These are phyloP conservation scores for Temnothorax ravouxi DNA, from an alignment of 2,888 invertebrate genomes.

Conservation along the genomic window DNA sequence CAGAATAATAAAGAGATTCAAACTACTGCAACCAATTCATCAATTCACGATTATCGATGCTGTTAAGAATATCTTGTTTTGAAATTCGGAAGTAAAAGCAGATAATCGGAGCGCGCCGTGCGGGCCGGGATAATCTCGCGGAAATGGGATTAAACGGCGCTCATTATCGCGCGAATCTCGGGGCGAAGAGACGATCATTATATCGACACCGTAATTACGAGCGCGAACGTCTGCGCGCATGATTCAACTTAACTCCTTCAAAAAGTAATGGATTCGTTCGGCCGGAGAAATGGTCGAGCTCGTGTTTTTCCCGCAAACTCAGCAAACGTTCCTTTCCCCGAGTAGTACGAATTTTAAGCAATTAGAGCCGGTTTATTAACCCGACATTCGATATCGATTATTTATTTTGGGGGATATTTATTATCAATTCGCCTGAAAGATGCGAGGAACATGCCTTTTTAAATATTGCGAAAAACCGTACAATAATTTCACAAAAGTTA, in stretches of 20 bases:
- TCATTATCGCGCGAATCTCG: slow-evolving; percentile 63
- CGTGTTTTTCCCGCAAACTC: slow-evolving; percentile 23
- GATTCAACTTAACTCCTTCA: slow-evolving; percentile 43
- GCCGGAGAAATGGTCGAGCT: not conserved
- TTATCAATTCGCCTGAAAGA: not conserved
- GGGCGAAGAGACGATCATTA: slow-evolving; percentile 54
- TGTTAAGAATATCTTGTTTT: slow-evolving; percentile 24
- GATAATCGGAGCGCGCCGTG: slow-evolving; percentile 31
- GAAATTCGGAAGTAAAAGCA: slow-evolving; percentile 15
- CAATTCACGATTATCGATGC: slow-evolving; percentile 6
- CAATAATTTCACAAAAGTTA: not conserved
- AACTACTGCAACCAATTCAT: not conserved
- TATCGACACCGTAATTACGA: slow-evolving; percentile 60
- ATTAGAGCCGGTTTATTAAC: slow-evolving; percentile 12
- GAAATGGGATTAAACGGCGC: slow-evolving; percentile 57
- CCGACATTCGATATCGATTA: not conserved
- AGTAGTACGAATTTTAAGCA: not conserved
- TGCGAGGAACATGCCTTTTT: no score
- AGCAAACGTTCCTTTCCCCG: not conserved
- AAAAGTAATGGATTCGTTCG: slow-evolving; percentile 43
- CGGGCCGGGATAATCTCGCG: slow-evolving; percentile 25
- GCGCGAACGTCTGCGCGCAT: slow-evolving; percentile 42
- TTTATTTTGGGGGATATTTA: not conserved
- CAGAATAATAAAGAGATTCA: not conserved
- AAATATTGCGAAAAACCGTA: not conserved